phyloP scores from a whole-genome alignment of 2,113 vertebrate species.

The Mus spicilegus region DNA sequence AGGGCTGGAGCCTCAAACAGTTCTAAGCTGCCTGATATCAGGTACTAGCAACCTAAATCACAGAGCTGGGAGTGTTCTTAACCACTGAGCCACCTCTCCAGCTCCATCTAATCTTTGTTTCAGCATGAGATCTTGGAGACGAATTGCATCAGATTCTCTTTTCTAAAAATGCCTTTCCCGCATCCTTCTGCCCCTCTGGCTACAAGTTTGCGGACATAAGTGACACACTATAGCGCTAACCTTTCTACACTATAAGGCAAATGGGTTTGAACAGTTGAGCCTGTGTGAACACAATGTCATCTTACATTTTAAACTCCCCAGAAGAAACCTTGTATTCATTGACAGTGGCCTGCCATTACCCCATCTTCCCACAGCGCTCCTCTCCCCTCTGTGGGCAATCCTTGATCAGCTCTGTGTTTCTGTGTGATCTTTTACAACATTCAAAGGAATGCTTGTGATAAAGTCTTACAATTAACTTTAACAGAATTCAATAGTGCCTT shows the following conservation, averaged over 20 bases:
- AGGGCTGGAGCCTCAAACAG: neutral
- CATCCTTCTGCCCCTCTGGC: neutral
- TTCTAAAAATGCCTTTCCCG: conserved; percentile 28
- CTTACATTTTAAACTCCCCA: neutral
- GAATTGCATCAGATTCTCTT: neutral
- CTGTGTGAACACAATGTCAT: neutral
- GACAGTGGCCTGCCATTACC: neutral
- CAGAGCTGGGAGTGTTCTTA: neutral
- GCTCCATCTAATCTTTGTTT: neutral
- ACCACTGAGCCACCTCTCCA: neutral
- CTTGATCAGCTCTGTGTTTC: neutral
- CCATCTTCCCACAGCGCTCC: neutral
- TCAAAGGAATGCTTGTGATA: neutral
- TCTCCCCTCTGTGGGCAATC: neutral
- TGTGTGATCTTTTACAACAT: neutral
- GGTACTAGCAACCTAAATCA: neutral
- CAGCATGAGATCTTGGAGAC: neutral
- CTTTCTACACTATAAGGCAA: neutral
- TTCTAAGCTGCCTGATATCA: too few species aligned
- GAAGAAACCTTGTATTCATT: neutral
- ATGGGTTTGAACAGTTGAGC: neutral
- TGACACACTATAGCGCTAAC: neutral
- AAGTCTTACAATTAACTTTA: neutral
- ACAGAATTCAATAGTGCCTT: neutral
- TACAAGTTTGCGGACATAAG: neutral